Conservation (phyloP, 1,140 invertebrate species). For the Dermatophagoides farinae region DNA sequence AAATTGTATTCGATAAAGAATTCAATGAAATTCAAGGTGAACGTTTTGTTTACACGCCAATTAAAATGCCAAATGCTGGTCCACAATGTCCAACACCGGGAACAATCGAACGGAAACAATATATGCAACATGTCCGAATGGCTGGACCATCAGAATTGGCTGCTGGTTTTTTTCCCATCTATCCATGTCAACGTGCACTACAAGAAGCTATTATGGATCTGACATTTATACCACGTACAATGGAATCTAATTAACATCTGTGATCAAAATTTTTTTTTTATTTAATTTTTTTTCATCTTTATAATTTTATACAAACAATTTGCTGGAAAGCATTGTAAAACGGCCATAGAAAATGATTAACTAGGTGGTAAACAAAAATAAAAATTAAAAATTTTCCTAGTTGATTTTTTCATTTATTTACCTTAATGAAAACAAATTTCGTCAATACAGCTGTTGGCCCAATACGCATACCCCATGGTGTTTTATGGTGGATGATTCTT, state of each 20-base stretch:
- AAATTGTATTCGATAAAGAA: conserved; percentile 25
- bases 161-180: conserved; percentile 58
- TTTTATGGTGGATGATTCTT: too few species aligned
- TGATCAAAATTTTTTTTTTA: background rate
- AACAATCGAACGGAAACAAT: conserved; percentile 45
- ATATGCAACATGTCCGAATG: conserved; percentile 47
- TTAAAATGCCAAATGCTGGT: conserved; percentile 38
- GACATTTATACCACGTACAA: conserved; percentile 28
- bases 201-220: conserved; percentile 73
- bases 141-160: conserved; percentile 53
- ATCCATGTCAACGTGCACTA: conserved; percentile 66
- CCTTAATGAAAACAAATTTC: too few species aligned
- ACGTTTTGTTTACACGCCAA: conserved; percentile 43
- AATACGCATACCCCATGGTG: too few species aligned
- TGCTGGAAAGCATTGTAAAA: too few species aligned
- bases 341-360: too few species aligned
- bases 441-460: too few species aligned
- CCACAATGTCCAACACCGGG: conserved; percentile 42
- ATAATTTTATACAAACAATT: too few species aligned
- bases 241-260: background rate
- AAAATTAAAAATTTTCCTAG: too few species aligned
- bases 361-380: too few species aligned
- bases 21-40: conserved; percentile 46
- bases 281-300: background rate
- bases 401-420: too few species aligned